Percentiles rank a stretch among this genome's conserved stretches.
phyloP scores from a whole-genome alignment of 1,140 invertebrate genomes.

The Drosophila kepulauana region DNA sequence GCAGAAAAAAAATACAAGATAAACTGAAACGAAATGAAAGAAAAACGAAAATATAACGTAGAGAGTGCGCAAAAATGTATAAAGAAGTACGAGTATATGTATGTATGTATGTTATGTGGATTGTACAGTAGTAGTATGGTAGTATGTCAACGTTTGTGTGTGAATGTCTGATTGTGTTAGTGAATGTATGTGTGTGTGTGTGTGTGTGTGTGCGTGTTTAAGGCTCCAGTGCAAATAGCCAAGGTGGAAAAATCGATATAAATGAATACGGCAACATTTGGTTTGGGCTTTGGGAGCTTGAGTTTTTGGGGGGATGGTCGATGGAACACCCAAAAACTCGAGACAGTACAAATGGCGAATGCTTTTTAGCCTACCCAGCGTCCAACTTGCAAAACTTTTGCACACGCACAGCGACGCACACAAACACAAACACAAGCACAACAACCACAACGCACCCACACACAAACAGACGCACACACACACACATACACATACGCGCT shows the following conservation, averaged over 20 bases:
- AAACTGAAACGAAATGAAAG: constrained; percentile 69
- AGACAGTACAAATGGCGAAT: constrained; percentile 70
- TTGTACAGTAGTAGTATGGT: constrained; percentile 24
- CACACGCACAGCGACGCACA: constrained; percentile 68
- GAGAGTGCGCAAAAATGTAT: constrained; percentile 56
- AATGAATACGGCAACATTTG: constrained; percentile 79
- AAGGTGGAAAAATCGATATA: constrained; percentile 82
- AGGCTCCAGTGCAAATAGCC: constrained; percentile 63
- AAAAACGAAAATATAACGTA: constrained; percentile 68
- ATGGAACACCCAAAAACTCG: constrained; percentile 55
- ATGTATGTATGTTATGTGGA: constrained; percentile 12
- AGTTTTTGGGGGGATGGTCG: too few relatives aligned
- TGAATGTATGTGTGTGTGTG: constrained; percentile 31
- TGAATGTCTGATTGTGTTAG: constrained; percentile 11
- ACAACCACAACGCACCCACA: constrained; percentile 9
- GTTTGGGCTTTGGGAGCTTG: constrained; percentile 25
- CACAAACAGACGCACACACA: constrained; percentile 12
- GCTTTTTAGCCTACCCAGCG: constrained; percentile 64
- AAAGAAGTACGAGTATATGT: constrained; percentile 40
- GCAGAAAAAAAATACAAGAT: constrained; percentile 25
- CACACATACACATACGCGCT: constrained; percentile 18
- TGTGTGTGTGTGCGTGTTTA: constrained; percentile 49
- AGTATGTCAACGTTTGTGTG: constrained; percentile 65
- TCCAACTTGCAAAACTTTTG: constrained; percentile 73
- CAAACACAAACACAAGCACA: constrained; percentile 25